Evolutionary conservation across 2,888 invertebrate species (phyloP), one percentile per base, ranked within the genome.

Genomic region (Zonitis immaculata): DNA sequence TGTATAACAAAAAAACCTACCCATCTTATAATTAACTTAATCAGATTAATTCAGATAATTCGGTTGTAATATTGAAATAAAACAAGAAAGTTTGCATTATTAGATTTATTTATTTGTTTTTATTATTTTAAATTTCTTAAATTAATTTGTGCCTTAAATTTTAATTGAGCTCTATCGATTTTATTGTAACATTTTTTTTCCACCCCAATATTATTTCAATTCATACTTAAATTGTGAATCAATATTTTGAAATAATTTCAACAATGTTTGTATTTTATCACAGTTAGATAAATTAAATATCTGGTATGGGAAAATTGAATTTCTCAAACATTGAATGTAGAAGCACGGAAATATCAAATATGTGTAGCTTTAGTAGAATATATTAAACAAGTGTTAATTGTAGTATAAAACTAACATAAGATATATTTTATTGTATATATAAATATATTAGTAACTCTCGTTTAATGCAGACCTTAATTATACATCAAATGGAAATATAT

Each of bases 311-410:
- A 52, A 52, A 43, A 52, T 12, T 52, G 45, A 49, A 42, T 49
- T 56, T 27, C 49, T 47, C 50, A 44, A 51, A n/a, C 42, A 54
- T 54, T 51, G 47, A 35, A 54, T 47, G 51, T 56, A 56, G 56
- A 56, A 49, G 56, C 56, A 56, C 52, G 47, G 48, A 59, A 55
- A 57, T 57, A 60, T 56, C 54, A 58, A 53, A 54, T 57, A 54
- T 57, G 54, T 58, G 58, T 61, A 61, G 60, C 60, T 61, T 61
- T 57, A 57, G 51, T 59, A 61, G 60, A 49, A 50, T 58, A n/a
- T n/a, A n/a, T n/a, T 53, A 54, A 51, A 58, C 49, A 57, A n/a
- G 47, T 50, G 35, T 49, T 55, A 54, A 18, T 49, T 52, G 51
- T 47, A 56, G 56, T 52, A 43, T 25, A 48, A 44, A 45, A 50